Percentiles rank a stretch among this genome's conserved stretches.
These are phyloP conservation scores for Mythimna vitellina DNA, from an alignment of 2,888 invertebrate genomes.

Conservation along the genomic window DNA sequence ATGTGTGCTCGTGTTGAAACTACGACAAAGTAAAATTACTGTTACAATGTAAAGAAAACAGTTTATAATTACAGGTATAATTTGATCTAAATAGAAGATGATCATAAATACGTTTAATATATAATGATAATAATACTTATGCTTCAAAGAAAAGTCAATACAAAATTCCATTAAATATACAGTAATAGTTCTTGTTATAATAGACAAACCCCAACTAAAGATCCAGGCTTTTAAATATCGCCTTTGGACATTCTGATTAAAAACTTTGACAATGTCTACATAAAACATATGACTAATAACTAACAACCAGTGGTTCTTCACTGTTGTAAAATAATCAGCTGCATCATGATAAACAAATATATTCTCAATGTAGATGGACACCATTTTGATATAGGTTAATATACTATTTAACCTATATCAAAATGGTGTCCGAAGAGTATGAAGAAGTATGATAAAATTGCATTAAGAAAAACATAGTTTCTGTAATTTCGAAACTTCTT, in stretches of 20 bases:
- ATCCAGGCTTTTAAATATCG: background rate
- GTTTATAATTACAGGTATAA: background rate
- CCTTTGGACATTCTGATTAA: background rate
- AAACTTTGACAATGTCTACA: slow-evolving; percentile 12
- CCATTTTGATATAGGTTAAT: no score
- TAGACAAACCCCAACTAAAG: slow-evolving; percentile 15
- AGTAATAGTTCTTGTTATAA: background rate
- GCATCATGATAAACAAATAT: background rate
- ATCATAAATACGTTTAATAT: no score
- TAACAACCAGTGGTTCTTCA: slow-evolving; percentile 13
- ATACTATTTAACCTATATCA: no score
- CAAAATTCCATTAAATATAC: no score
- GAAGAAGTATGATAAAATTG: slow-evolving; percentile 4
- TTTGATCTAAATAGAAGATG: background rate
- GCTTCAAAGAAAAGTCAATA: no score
- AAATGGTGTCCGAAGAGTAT: no score
- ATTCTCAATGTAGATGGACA: no score
- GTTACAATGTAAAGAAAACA: background rate
- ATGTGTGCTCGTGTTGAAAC: background rate
- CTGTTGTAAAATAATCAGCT: background rate
- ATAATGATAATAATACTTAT: no score
- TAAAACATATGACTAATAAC: slow-evolving; percentile 19
- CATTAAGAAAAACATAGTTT: slow-evolving; percentile 15
- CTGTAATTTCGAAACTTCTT: slow-evolving; percentile 11
- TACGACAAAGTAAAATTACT: slow-evolving; percentile 14